Evolutionary conservation across 1,140 invertebrate genomes (phyloP).

Genomic region (Drosophila mayri): DNA sequence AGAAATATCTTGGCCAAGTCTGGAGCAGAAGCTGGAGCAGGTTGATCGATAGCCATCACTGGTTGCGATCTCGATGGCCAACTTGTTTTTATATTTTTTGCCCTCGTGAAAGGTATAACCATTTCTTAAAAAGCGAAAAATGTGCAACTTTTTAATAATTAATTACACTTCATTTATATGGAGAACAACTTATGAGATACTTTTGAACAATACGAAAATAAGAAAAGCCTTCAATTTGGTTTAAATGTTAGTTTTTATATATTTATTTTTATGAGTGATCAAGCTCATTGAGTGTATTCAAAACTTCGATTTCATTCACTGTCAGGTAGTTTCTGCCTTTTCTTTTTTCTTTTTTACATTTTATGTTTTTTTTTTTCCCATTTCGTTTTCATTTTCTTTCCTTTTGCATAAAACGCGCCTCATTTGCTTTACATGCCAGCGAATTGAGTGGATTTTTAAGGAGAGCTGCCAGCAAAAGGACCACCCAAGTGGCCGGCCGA

Average conservation of each 20-base stretch:
- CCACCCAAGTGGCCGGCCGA: conserved; percentile 62
- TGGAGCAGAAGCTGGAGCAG: conserved; percentile 16
- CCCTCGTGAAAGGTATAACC: conserved; percentile 13
- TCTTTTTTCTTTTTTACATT: conserved; percentile 16
- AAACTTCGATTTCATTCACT: conserved; percentile 1
- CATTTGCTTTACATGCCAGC: conserved; percentile 80
- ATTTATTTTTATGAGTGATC: neutral
- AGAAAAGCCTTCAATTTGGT: neutral
- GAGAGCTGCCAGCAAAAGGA: conserved; percentile 43
- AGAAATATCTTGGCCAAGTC: conserved; percentile 18
- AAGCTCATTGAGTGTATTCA: conserved; percentile 11
- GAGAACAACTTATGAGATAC: neutral
- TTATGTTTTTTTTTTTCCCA: conserved; percentile 7
- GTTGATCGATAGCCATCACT: conserved; percentile 81
- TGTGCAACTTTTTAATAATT: neutral
- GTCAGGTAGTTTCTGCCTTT: conserved; percentile 27
- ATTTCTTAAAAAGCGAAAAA: neutral
- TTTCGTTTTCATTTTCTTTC: conserved; percentile 38
- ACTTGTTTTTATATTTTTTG: conserved; percentile 60
- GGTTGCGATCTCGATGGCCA: conserved; percentile 55
- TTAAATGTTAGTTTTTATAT: neutral
- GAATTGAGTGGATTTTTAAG: conserved; percentile 68
- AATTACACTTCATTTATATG: neutral
- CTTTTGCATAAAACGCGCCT: conserved; percentile 78
- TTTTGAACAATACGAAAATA: neutral